Evolutionary conservation across 2,888 invertebrate genomes (phyloP).

Genomic region (Tinea semifulvella): DNA sequence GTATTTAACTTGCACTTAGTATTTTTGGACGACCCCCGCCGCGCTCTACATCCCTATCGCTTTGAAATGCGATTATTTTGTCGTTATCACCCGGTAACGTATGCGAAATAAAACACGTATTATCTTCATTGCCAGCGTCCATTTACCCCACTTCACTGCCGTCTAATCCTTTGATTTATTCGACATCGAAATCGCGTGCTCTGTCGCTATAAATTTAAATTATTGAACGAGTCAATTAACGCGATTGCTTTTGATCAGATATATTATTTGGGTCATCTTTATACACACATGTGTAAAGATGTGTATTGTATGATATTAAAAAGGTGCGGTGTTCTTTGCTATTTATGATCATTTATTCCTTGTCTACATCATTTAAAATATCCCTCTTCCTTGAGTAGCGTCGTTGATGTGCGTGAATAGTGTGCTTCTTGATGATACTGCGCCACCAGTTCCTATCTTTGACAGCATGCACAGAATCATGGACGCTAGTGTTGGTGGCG

Average conservation of each 20-base stretch:
- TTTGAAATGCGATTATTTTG: conserved; percentile 43
- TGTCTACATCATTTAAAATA: too few species aligned
- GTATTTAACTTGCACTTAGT: conserved; percentile 66
- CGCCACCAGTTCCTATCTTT: too few species aligned
- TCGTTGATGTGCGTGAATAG: too few species aligned
- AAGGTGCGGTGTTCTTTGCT: background rate
- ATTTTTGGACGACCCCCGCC: conserved; percentile 49
- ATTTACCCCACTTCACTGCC: conserved; percentile 41
- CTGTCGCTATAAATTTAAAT: conserved; percentile 61
- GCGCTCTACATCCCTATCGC: conserved; percentile 20
- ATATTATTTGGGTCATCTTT: conserved; percentile 16
- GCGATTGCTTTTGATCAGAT: conserved; percentile 48
- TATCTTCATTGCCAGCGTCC: conserved; percentile 58
- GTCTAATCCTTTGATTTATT: conserved; percentile 64
- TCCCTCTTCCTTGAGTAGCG: too few species aligned
- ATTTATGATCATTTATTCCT: background rate
- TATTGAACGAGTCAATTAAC: conserved; percentile 63
- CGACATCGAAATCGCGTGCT: conserved; percentile 49
- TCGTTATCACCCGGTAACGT: conserved; percentile 62
- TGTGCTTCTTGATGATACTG: too few species aligned
- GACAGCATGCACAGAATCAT: too few species aligned
- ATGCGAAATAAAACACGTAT: conserved; percentile 60
- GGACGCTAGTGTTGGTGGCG: too few species aligned
- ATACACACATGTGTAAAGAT: too few species aligned
- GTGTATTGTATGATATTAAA: too few species aligned